phyloP scores from a whole-genome alignment of 2,797 vertebrate species.

The Phalanger gymnotis region DNA sequence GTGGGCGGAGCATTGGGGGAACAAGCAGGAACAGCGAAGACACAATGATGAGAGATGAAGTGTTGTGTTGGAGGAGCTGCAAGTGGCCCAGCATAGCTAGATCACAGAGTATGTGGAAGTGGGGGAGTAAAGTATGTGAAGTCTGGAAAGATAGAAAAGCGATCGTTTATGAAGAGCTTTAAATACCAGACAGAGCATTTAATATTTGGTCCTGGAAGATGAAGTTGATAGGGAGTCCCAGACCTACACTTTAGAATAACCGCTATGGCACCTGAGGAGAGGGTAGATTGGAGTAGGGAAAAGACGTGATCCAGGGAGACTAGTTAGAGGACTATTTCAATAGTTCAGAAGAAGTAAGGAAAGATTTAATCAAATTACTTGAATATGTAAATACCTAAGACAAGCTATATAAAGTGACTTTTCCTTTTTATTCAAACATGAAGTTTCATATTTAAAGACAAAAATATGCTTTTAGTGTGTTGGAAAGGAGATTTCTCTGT shows the following conservation, averaged over 20 bases:
- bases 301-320: not conserved
- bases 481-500: conserved; percentile 6
- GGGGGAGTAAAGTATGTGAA: not conserved
- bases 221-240: not conserved
- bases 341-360: not conserved
- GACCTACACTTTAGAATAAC: not conserved
- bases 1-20: not conserved
- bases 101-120: not conserved
- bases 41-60: not conserved
- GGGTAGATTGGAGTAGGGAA: not conserved
- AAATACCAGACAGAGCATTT: not conserved
- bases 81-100: not conserved
- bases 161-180: not conserved
- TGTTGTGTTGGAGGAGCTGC: not conserved
- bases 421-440: not conserved
- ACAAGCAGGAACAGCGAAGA: not conserved
- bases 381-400: not conserved
- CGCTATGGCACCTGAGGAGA: not conserved
- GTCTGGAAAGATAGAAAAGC: not conserved
- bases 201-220: not conserved
- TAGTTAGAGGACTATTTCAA: not conserved
- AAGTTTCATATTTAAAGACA: conserved; percentile 12
- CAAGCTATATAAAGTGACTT: conserved; percentile 12
- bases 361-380: not conserved
- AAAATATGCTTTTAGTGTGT: conserved; percentile 9